These are phyloP conservation scores for Galemys pyrenaicus DNA, from an alignment of 2,113 vertebrate genomes.

Conservation along the genomic window DNA sequence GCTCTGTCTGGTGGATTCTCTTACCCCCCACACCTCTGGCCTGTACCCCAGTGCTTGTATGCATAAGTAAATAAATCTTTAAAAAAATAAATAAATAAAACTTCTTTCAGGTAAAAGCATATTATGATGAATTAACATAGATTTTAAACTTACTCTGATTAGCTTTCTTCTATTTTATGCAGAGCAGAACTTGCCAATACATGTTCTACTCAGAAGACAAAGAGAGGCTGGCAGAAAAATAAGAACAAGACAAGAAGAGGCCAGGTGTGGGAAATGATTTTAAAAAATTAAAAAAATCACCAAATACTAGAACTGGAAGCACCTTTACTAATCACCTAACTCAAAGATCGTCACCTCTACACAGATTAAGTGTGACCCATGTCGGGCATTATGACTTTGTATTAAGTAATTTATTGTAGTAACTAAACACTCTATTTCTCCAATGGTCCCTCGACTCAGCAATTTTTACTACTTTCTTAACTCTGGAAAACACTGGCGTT, in stretches of 20 bases:
- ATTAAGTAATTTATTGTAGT: not conserved
- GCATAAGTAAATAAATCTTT: no score
- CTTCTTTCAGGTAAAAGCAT: not conserved
- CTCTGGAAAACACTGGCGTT: not conserved
- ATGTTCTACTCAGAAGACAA: not conserved
- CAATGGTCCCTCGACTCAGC: not conserved
- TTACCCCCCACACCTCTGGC: no score
- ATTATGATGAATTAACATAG: not conserved
- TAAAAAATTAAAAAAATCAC: no score
- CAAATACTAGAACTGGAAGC: not conserved
- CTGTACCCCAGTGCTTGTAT: no score
- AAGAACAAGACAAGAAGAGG: not conserved
- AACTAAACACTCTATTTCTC: not conserved
- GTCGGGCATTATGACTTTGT: not conserved
- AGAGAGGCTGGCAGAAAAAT: not conserved
- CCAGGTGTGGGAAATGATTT: not conserved
- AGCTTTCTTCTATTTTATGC: not conserved
- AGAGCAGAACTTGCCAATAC: not conserved
- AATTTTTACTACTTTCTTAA: not conserved
- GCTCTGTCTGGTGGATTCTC: no score
- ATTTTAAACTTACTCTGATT: not conserved
- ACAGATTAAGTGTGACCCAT: not conserved
- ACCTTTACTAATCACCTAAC: not conserved
- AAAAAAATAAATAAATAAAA: no score
- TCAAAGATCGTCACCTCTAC: not conserved